These are phyloP conservation scores for Tetrapedia diversipes DNA, from an alignment of 2,888 invertebrate species.

Conservation along the genomic window DNA sequence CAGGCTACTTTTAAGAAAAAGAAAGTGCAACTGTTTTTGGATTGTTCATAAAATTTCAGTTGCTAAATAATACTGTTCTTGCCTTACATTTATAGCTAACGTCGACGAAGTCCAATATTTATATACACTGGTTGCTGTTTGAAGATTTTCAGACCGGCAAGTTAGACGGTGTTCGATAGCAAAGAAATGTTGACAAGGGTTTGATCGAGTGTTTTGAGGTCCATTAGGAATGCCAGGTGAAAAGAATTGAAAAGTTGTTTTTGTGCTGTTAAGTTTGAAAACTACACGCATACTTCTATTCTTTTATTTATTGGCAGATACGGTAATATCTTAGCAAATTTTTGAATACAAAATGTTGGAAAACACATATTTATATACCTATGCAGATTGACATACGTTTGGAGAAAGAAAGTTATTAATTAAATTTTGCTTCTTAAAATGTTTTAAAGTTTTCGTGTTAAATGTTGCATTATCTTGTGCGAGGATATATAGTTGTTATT, in stretches of 20 bases:
- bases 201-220: slow-evolving; percentile 54
- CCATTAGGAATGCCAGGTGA: slow-evolving; percentile 51
- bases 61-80: not conserved
- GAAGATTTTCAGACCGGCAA: not conserved
- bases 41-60: not conserved
- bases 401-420: too few species aligned
- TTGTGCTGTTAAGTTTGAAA: slow-evolving; percentile 9
- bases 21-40: not conserved
- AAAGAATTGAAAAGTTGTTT: slow-evolving; percentile 50
- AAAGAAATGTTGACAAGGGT: slow-evolving; percentile 46
- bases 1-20: not conserved
- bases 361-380: too few species aligned
- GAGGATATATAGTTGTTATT: too few species aligned
- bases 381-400: too few species aligned
- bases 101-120: not conserved
- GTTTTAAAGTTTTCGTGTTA: too few species aligned
- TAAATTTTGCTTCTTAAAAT: too few species aligned
- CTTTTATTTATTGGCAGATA: not conserved
- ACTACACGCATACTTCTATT: not conserved
- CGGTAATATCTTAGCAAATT: too few species aligned
- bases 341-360: too few species aligned
- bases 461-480: too few species aligned
- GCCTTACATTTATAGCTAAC: not conserved
- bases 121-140: not conserved
- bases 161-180: slow-evolving; percentile 8